Evolutionary conservation across 1,140 invertebrate genomes (phyloP).

Genomic region (Trichogramma pretiosum): DNA sequence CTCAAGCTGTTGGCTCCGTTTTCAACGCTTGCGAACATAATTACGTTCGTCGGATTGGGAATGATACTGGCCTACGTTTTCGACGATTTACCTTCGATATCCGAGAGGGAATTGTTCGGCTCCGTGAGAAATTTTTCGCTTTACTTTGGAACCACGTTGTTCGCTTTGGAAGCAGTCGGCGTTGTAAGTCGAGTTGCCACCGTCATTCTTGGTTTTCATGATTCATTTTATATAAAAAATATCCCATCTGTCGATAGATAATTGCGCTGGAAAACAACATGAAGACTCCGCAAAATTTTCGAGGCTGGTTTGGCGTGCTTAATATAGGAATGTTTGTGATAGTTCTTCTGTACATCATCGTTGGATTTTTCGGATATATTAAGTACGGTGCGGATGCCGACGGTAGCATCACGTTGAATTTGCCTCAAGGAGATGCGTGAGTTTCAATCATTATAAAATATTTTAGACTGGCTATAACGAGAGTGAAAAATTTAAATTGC

Average conservation of each 20-base stretch:
- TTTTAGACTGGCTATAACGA: background rate
- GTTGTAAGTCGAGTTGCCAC: slow-evolving; percentile 43
- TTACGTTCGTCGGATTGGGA: slow-evolving; percentile 56
- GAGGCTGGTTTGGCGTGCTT: slow-evolving; percentile 71
- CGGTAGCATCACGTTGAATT: slow-evolving; percentile 62
- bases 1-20: slow-evolving; percentile 67
- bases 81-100: slow-evolving; percentile 40
- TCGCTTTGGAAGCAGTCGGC: slow-evolving; percentile 75
- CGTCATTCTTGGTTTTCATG: background rate
- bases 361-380: slow-evolving; percentile 78
- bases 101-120: slow-evolving; percentile 44
- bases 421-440: slow-evolving; percentile 51
- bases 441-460: slow-evolving; percentile 41
- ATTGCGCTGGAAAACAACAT: slow-evolving; percentile 84
- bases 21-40: slow-evolving; percentile 59
- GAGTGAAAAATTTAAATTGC: background rate
- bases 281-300: slow-evolving; percentile 64
- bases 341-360: slow-evolving; percentile 57
- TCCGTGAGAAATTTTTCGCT: slow-evolving; percentile 44
- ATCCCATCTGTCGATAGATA: slow-evolving; percentile 43
- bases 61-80: slow-evolving; percentile 68
- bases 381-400: slow-evolving; percentile 58
- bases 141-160: slow-evolving; percentile 63
- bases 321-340: slow-evolving; percentile 73
- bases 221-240: background rate